These are phyloP conservation scores for Nannoperca australis DNA, from an alignment of 2,797 vertebrate species.

Conservation along the genomic window DNA sequence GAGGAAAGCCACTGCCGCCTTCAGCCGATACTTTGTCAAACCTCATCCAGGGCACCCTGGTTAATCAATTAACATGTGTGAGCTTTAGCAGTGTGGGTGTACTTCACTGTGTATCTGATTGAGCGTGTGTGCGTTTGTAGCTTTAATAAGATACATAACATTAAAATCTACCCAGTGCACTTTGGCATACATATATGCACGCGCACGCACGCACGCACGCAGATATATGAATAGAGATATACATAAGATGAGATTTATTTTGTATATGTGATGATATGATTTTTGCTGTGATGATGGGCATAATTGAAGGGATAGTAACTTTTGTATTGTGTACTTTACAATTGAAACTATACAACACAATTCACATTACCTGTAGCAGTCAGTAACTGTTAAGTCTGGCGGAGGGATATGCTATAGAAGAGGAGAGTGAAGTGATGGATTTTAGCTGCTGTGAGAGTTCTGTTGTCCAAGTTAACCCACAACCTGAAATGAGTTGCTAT, in stretches of 20 bases:
- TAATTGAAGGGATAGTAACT: neutral
- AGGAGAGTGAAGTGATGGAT: neutral
- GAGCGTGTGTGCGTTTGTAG: conserved; percentile 15
- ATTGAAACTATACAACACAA: neutral
- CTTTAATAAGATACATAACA: conserved; percentile 28
- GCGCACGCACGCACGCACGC: too few species aligned
- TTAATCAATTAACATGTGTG: conserved; percentile 82
- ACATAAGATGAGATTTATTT: neutral
- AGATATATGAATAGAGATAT: too few species aligned
- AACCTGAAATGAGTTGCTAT: neutral
- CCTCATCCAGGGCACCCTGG: conserved; percentile 77
- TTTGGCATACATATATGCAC: neutral
- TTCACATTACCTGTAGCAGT: neutral
- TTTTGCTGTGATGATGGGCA: neutral
- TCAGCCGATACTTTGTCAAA: conserved; percentile 86
- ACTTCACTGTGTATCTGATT: conserved; percentile 26
- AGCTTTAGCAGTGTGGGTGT: conserved; percentile 45
- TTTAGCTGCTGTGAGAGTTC: neutral
- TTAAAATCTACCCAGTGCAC: conserved; percentile 3
- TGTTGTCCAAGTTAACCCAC: neutral
- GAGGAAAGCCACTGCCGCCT: conserved; percentile 84
- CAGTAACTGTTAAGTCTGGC: neutral
- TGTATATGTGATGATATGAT: neutral
- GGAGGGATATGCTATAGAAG: neutral
- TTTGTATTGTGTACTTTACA: neutral